A percentile compares a stretch with the other conserved stretches of the same genome.
Evolutionary conservation across 2,888 invertebrate genomes (phyloP).

Genomic region (Pollenia labialis): DNA sequence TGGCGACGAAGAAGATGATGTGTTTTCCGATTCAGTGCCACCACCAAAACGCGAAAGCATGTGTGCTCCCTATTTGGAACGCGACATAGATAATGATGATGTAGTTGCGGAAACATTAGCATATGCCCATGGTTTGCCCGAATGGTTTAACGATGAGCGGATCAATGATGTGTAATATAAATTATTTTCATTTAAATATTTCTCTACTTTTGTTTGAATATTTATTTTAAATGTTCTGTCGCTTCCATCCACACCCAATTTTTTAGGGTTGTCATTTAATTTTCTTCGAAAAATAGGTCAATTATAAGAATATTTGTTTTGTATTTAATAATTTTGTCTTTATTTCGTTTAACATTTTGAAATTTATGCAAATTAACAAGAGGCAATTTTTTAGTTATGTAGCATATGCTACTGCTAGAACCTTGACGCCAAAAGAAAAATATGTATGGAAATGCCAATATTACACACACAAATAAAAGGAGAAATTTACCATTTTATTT

Average conservation of each 20-base stretch:
- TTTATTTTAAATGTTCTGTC: not conserved
- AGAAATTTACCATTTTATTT: too few species aligned
- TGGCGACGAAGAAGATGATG: conserved; percentile 86
- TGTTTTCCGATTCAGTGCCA: conserved; percentile 86
- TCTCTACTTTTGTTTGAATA: conserved; percentile 50
- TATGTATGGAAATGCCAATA: too few species aligned
- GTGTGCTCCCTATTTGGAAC: conserved; percentile 85
- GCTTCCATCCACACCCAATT: not conserved
- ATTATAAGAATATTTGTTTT: not conserved
- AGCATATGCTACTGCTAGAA: too few species aligned
- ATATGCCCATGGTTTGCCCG: conserved; percentile 82
- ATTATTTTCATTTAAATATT: conserved; percentile 25
- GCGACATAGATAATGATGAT: conserved; percentile 75
- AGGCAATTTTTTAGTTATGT: too few species aligned
- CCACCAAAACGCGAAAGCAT: conserved; percentile 85
- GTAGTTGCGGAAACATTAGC: conserved; percentile 77
- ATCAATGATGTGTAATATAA: conserved; percentile 81
- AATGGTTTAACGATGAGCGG: conserved; percentile 85
- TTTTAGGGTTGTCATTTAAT: not conserved
- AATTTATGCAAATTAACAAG: too few species aligned
- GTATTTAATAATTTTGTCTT: too few species aligned
- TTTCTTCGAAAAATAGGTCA: not conserved
- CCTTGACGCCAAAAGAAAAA: too few species aligned
- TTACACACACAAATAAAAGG: too few species aligned
- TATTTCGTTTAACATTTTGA: too few species aligned